Conservation (phyloP, 2,797 vertebrate genomes). For the Clangula hyemalis region DNA sequence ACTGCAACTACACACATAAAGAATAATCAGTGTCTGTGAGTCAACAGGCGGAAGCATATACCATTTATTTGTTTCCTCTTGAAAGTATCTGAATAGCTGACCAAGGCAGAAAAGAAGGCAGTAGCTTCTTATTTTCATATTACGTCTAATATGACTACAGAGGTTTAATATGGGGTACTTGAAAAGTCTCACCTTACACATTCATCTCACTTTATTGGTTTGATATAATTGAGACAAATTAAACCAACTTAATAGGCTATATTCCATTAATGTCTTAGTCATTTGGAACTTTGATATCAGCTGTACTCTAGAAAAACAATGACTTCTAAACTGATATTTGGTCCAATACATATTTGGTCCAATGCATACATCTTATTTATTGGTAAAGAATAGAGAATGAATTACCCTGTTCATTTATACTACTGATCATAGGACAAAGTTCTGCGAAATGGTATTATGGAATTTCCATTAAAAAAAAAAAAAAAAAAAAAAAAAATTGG, state of each 20-base stretch:
- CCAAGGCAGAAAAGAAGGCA: neutral
- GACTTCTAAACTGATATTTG: neutral
- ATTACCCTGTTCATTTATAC: neutral
- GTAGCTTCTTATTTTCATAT: neutral
- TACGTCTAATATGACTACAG: neutral
- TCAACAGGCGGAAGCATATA: neutral
- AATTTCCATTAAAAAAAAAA: neutral
- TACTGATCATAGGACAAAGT: neutral
- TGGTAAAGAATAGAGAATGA: neutral
- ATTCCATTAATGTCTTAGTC: neutral
- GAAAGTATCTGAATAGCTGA: conserved; percentile 23
- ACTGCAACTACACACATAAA: neutral
- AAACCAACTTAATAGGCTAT: neutral
- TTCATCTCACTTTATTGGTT: neutral
- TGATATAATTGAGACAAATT: neutral
- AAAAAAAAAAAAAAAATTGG: neutral
- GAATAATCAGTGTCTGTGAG: conserved; percentile 12
- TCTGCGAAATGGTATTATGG: neutral
- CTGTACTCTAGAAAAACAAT: neutral
- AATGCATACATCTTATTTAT: neutral
- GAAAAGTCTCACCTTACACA: neutral
- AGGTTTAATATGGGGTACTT: neutral
- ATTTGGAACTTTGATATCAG: neutral
- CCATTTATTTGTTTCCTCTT: conserved; percentile 12
- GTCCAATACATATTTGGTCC: neutral